These are phyloP conservation scores for Redunca redunca DNA, from an alignment of 2,113 vertebrate species.

Conservation along the genomic window DNA sequence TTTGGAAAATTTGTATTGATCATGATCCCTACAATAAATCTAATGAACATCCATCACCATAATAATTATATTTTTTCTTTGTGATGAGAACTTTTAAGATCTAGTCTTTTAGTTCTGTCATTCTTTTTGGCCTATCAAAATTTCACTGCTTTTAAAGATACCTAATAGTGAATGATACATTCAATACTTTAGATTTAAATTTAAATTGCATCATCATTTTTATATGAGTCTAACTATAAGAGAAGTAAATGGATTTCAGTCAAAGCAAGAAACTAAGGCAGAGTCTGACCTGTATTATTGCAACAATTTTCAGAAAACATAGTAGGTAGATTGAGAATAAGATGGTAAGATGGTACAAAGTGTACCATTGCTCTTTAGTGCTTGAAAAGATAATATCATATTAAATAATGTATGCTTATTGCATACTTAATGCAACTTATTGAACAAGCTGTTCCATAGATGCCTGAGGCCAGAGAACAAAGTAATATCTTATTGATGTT, in stretches of 20 bases:
- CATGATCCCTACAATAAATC: not conserved
- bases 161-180: not conserved
- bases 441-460: not conserved
- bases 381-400: not conserved
- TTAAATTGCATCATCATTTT: not conserved
- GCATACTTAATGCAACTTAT: not conserved
- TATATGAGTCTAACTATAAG: not conserved
- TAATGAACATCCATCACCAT: not conserved
- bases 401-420: slow-evolving; percentile 45
- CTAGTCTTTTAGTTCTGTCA: not conserved
- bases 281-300: not conserved
- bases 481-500: not conserved
- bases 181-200: not conserved
- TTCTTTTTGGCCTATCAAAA: not conserved
- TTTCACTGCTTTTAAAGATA: not conserved
- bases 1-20: too few species aligned
- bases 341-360: not conserved
- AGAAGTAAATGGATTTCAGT: not conserved
- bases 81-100: not conserved
- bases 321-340: not conserved
- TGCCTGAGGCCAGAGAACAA: not conserved
- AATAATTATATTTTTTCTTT: not conserved
- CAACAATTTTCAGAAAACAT: not conserved
- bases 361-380: not conserved
- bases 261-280: not conserved